A percentile compares a stretch with the other conserved stretches of the same genome.
Evolutionary conservation across 2,888 invertebrate species (phyloP).

Genomic region (Sicus ferrugineus): DNA sequence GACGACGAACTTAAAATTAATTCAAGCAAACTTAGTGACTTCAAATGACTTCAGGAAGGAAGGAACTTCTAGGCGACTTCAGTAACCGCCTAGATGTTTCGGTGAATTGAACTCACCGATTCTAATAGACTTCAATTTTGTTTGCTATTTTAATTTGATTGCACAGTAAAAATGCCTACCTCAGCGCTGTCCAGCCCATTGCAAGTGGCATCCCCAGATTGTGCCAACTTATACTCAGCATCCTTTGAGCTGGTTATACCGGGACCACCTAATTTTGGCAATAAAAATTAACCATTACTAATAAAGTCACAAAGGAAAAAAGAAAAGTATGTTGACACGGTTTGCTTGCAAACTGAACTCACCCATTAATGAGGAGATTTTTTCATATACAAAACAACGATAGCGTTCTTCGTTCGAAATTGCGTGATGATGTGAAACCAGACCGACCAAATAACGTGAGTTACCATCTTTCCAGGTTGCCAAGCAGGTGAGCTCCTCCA

Average conservation of each 20-base stretch:
- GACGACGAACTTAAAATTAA: no score
- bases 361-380: slow-evolving; percentile 72
- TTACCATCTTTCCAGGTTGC: slow-evolving; percentile 96
- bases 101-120: no score
- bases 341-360: slow-evolving; percentile 51
- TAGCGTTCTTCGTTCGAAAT: slow-evolving; percentile 92
- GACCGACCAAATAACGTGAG: slow-evolving; percentile 87
- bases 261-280: slow-evolving; percentile 50
- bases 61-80: no score
- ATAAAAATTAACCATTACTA: neutral
- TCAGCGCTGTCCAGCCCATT: slow-evolving; percentile 90
- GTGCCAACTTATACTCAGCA: slow-evolving; percentile 84
- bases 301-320: neutral
- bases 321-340: no score
- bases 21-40: no score
- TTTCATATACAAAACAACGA: slow-evolving; percentile 94
- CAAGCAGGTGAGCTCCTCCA: slow-evolving; percentile 89
- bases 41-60: no score
- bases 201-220: slow-evolving; percentile 92
- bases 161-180: slow-evolving; percentile 60
- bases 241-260: slow-evolving; percentile 63
- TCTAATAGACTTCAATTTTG: no score
- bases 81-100: no score
- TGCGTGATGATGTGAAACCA: slow-evolving; percentile 87
- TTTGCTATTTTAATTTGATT: no score